phyloP scores from a whole-genome alignment of 2,888 invertebrate genomes.

The Nysson spinosus region DNA sequence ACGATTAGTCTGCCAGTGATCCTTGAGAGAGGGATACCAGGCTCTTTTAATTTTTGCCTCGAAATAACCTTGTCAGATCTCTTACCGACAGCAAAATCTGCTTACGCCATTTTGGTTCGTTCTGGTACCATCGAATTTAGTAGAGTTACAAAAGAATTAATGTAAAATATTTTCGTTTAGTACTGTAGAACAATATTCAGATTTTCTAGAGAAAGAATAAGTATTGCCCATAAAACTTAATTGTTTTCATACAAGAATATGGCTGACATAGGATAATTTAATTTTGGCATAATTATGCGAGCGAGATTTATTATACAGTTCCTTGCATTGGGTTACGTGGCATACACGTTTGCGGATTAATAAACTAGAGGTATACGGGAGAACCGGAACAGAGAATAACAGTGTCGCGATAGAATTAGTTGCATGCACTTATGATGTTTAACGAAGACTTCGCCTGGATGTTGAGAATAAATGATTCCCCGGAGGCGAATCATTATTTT shows the following conservation, averaged over 20 bases:
- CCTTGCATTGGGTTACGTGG: no score
- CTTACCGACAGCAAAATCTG: background rate
- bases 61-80: background rate
- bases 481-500: constrained; percentile 50
- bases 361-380: no score
- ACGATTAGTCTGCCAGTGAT: constrained; percentile 39
- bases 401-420: constrained; percentile 12
- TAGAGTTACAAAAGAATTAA: no score
- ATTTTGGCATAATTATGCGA: background rate
- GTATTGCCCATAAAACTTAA: no score
- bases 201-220: no score
- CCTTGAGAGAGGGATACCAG: constrained; percentile 6
- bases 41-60: background rate
- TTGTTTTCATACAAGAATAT: background rate
- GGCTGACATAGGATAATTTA: no score
- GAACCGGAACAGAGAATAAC: constrained; percentile 8
- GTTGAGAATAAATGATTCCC: constrained; percentile 37
- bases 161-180: no score
- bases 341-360: no score
- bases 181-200: no score
- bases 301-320: no score
- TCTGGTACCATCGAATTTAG: no score
- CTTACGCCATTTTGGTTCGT: no score
- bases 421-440: constrained; percentile 16
- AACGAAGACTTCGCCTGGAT: constrained; percentile 16